phyloP scores from a whole-genome alignment of 2,888 invertebrate genomes.

The Tipula vernalis region DNA sequence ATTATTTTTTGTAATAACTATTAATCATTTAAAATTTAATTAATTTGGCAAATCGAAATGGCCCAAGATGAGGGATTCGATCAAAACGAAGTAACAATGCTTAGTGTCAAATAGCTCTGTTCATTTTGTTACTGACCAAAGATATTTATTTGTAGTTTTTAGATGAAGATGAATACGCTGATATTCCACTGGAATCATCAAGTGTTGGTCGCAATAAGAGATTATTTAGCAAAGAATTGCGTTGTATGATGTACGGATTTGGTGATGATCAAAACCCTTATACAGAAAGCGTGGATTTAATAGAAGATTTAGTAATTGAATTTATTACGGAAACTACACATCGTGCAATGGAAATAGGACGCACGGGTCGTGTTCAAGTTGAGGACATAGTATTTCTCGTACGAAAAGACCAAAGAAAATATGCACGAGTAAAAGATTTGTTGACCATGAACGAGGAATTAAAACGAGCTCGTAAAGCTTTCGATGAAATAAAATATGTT shows the following conservation, averaged over 20 bases:
- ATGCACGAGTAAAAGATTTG: slow-evolving; percentile 92
- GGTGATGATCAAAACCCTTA: slow-evolving; percentile 99
- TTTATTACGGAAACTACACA: slow-evolving; percentile 92
- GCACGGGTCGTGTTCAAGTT: slow-evolving; percentile 92
- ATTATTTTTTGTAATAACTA: background rate
- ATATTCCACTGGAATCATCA: slow-evolving; percentile 54
- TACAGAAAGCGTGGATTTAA: slow-evolving; percentile 93
- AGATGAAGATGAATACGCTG: slow-evolving; percentile 51
- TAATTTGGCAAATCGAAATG: background rate
- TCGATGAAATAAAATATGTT: slow-evolving; percentile 97
- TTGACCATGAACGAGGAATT: slow-evolving; percentile 98
- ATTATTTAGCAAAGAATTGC: slow-evolving; percentile 79
- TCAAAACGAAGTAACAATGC: slow-evolving; percentile 11
- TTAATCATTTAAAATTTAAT: background rate
- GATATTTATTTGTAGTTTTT: slow-evolving; percentile 18
- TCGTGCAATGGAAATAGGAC: slow-evolving; percentile 88
- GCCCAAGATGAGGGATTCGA: slow-evolving; percentile 12
- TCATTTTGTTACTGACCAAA: background rate
- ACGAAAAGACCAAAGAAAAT: slow-evolving; percentile 90
- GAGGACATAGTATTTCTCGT: slow-evolving; percentile 96
- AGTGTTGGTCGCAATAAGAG: slow-evolving; percentile 56
- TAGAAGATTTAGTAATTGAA: slow-evolving; percentile 96
- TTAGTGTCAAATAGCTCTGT: background rate
- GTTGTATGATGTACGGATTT: slow-evolving; percentile 99
- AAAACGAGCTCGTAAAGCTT: slow-evolving; percentile 96